Conservation (phyloP, 2,797 vertebrate species). For the Fistularia commersonii region DNA sequence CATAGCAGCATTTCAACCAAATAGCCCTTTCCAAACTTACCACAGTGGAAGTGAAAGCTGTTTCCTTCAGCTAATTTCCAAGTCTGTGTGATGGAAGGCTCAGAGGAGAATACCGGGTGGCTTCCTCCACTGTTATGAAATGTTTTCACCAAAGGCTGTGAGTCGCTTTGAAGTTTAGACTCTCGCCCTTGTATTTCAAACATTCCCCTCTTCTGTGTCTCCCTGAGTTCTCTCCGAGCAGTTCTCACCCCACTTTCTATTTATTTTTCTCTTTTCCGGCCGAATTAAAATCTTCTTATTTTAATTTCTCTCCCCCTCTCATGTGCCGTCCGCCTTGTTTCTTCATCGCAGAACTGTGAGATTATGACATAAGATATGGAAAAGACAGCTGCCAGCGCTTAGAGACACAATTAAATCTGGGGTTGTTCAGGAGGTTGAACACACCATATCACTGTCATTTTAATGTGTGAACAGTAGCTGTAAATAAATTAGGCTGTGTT, state of each 20-base stretch:
- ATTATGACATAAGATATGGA: not conserved
- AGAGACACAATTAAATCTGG: not conserved
- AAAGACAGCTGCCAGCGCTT: not conserved
- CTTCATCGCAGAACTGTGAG: not conserved
- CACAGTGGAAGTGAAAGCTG: constrained; percentile 47
- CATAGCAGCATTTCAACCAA: constrained; percentile 44
- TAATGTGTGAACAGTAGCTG: not conserved
- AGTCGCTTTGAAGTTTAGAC: constrained; percentile 62
- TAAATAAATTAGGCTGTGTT: not conserved
- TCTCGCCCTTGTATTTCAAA: constrained; percentile 52
- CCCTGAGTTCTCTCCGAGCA: constrained; percentile 40
- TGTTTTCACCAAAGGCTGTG: constrained; percentile 62
- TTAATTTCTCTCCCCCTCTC: constrained; percentile 10
- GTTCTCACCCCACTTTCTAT: constrained; percentile 40
- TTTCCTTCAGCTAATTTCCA: constrained; percentile 63
- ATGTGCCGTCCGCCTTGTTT: not conserved
- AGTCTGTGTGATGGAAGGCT: constrained; percentile 62
- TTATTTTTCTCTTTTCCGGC: constrained; percentile 28
- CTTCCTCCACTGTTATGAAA: constrained; percentile 59
- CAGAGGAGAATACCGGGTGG: constrained; percentile 55
- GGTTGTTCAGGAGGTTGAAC: not conserved
- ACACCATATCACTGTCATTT: not conserved
- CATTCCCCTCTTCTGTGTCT: constrained; percentile 43
- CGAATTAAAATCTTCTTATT: constrained; percentile 31
- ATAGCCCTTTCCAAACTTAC: constrained; percentile 30